phyloP scores from a whole-genome alignment of 2,888 invertebrate genomes.

The Nipponacmea schrenckii region DNA sequence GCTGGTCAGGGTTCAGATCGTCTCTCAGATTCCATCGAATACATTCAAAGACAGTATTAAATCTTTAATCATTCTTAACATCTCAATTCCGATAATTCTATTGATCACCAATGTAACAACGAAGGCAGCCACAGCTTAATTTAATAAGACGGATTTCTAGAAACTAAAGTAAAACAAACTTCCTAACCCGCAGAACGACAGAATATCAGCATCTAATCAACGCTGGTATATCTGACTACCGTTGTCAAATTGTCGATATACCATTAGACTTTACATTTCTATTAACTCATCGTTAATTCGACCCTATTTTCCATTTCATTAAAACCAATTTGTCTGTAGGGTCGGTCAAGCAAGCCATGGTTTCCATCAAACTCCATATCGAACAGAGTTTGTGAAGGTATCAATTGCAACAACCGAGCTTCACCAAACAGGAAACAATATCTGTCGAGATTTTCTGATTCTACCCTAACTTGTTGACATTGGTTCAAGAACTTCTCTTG shows the following conservation, averaged over 20 bases:
- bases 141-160: neutral
- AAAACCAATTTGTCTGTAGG: slow-evolving; percentile 4
- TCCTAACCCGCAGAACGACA: neutral
- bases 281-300: neutral
- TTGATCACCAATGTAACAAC: too few relatives aligned
- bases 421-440: neutral
- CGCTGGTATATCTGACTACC: too few relatives aligned
- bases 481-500: neutral
- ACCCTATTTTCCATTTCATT: slow-evolving; percentile 6
- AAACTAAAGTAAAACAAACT: slow-evolving; percentile 5
- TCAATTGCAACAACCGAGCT: neutral
- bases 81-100: too few relatives aligned
- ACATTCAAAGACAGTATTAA: too few relatives aligned
- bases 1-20: too few relatives aligned
- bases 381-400: too few relatives aligned
- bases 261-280: slow-evolving; percentile 5
- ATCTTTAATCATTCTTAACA: too few relatives aligned
- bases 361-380: too few relatives aligned
- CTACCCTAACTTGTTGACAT: slow-evolving; percentile 4
- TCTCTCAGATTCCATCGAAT: too few relatives aligned
- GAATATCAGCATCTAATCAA: too few relatives aligned
- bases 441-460: neutral
- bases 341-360: neutral
- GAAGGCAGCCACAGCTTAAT: too few relatives aligned
- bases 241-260: neutral